Conservation (phyloP, 2,888 invertebrate genomes). For the Ochlodes sylvanus region DNA sequence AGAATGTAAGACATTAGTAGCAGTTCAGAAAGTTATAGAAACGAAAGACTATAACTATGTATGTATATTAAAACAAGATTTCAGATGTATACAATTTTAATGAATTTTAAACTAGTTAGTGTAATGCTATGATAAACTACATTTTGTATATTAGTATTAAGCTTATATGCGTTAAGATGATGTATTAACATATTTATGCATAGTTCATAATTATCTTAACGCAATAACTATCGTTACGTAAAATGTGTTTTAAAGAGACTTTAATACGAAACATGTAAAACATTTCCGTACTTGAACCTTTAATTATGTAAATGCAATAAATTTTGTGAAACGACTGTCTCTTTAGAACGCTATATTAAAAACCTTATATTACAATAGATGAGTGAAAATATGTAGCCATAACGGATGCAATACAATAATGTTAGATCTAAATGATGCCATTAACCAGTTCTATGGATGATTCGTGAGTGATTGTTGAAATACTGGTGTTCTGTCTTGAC, state of each 20-base stretch:
- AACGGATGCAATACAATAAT: constrained; percentile 44
- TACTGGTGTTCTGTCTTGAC: constrained; percentile 65
- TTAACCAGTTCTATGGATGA: constrained; percentile 80
- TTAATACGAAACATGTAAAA: constrained; percentile 33
- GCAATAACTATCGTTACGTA: constrained; percentile 51
- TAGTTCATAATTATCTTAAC: constrained; percentile 44
- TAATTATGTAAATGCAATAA: constrained; percentile 39
- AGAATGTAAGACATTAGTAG: constrained; percentile 33
- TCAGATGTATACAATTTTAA: constrained; percentile 65
- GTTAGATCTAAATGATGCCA: constrained; percentile 74
- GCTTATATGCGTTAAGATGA: constrained; percentile 51
- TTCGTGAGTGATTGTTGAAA: constrained; percentile 69
- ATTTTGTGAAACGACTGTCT: constrained; percentile 28
- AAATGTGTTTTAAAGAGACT: constrained; percentile 63
- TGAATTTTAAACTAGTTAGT: constrained; percentile 59
- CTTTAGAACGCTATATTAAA: constrained; percentile 32
- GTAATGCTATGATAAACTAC: constrained; percentile 56
- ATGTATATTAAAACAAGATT: constrained; percentile 68
- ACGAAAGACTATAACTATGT: constrained; percentile 48
- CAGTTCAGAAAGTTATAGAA: constrained; percentile 40
- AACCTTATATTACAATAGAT: constrained; percentile 44
- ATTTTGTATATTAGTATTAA: constrained; percentile 54
- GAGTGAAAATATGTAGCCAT: constrained; percentile 56
- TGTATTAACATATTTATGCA: constrained; percentile 33
- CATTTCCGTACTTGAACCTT: not conserved